Percentiles rank a stretch among this genome's conserved stretches.
phyloP scores from a whole-genome alignment of 1,140 invertebrate genomes.

The Heliconius eleuchia region DNA sequence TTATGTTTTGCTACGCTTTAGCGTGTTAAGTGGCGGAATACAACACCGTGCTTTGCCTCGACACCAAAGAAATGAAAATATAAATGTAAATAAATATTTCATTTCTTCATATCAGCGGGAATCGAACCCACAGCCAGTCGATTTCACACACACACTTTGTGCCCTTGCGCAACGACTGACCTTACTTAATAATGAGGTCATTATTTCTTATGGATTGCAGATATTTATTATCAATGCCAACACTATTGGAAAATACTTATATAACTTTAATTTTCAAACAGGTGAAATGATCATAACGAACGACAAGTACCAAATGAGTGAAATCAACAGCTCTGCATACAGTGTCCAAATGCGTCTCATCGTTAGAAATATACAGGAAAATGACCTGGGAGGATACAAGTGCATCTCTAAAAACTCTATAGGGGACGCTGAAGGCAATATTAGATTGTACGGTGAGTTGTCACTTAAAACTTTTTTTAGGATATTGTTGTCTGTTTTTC shows the following conservation, averaged over 20 bases:
- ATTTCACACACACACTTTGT: no score
- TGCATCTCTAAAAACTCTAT: slow-evolving; percentile 96
- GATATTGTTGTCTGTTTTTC: background rate
- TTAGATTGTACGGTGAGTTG: slow-evolving; percentile 91
- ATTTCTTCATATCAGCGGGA: no score
- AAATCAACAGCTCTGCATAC: slow-evolving; percentile 88
- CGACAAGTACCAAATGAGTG: slow-evolving; percentile 89
- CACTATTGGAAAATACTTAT: background rate
- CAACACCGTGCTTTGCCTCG: no score
- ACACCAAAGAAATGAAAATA: no score
- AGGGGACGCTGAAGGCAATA: slow-evolving; percentile 92
- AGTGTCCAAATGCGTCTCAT: slow-evolving; percentile 90
- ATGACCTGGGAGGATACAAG: slow-evolving; percentile 94
- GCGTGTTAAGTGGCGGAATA: no score
- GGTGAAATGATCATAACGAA: slow-evolving; percentile 93
- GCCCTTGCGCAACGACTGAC: no score
- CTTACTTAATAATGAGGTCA: no score
- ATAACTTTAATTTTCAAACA: slow-evolving; percentile 64
- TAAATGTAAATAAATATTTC: no score
- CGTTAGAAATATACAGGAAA: slow-evolving; percentile 87
- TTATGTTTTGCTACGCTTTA: no score
- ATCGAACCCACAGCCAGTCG: no score
- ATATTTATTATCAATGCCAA: no score
- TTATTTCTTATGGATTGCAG: no score
- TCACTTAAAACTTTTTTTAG: background rate